Base-by-base conservation (phyloP, 1,140 invertebrate genomes). In the Atta texana region DNA sequence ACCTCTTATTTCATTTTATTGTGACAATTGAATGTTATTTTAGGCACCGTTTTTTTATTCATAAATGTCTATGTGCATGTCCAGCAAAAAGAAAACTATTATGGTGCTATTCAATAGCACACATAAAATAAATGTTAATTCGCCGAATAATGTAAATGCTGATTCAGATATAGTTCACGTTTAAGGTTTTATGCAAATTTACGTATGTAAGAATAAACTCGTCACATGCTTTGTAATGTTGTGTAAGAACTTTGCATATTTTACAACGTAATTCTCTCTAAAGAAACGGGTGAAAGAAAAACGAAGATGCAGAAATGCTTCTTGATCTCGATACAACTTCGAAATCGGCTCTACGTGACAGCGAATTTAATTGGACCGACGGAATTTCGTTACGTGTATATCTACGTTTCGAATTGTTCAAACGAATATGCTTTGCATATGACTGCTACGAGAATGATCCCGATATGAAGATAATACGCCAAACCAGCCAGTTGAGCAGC, bases 381-480 rank as follows among this genome's bases (percentile, higher is more conserved):
- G 53, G 21, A 44, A 61, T 75, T 80, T 34, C 24, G 3, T 34
- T 55, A 12, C 18, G 24, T 28, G 18, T 6, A 21, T n/a, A 8
- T 16, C 0, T 77, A 14, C 18, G 3, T 81, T 74, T 74, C 72
- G 21, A 28, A 7, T 44, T 34, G 3, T 5, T 94, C 89, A 94
- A 77, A 94, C 78, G 28, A 92, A 92, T 24, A 24, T 44, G 76
- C 68, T 3, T 92, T 87, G 1, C 92, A 39, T 21, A 87, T 74
- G 16, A 91, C 81, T 1, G 92, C 88, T 18, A 92, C 8, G 5
- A 95, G 84, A 7, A 91, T 74, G 3, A 94, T 78, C 0, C 87
- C 93, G 5, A 94, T 44, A 55, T 95, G 93, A 44, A 93, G 71
- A 28, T 86, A 92, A 8, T 88, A 88, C 0, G 88, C 91, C 4